Base-by-base conservation (phyloP, 1,140 invertebrate genomes). In the Lucilia sericata region DNA sequence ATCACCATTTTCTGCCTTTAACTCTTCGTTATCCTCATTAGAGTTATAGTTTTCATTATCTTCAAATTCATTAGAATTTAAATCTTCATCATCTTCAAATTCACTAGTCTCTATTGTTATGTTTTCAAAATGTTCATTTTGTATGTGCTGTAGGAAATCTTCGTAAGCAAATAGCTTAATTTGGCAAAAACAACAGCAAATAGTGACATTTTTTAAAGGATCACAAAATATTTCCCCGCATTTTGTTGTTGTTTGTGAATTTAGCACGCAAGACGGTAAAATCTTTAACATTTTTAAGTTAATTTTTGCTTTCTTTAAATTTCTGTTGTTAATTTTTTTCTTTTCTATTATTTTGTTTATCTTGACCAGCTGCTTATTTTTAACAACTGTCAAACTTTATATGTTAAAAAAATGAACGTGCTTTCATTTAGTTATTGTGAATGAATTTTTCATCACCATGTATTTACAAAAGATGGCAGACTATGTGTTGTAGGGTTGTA, bases 221-320 rank as follows among this genome's bases (percentile, higher is more conserved):
- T 85, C 81, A 25, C 19, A 85, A 78, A 76, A 83, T 34, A 85
- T 83, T 78, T 85, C 84, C 8, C 70, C 84, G 82, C 84, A 85
- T 85, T 85, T 85, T 74, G n/a, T 36, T 49, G 70, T 74, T 14
- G n/a, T 13, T 13, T 85, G 83, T 55, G 87, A 47, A 74, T 13
- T 74, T 21, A 80, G 82, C 74, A 49, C 74, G 34, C 87, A 84
- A 82, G 87, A 85, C 30, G 86, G 82, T 8, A 88, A 88, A 84
- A 87, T 88, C 83, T 88, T 88, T 34, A 88, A 76, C 88, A 90
- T 90, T 55, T 74, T 85, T 12, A 25, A 55, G 13, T 55, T 14
- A 55, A 55, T 55, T 55, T 42, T 42, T 42, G 10, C 5, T 42
- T 42, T 42, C 10, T 42, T 42, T 3, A 42, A 42, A 8, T 42